Evolutionary conservation across 1,140 invertebrate genomes (phyloP).

Genomic region (Aphelenchoides avenae): DNA sequence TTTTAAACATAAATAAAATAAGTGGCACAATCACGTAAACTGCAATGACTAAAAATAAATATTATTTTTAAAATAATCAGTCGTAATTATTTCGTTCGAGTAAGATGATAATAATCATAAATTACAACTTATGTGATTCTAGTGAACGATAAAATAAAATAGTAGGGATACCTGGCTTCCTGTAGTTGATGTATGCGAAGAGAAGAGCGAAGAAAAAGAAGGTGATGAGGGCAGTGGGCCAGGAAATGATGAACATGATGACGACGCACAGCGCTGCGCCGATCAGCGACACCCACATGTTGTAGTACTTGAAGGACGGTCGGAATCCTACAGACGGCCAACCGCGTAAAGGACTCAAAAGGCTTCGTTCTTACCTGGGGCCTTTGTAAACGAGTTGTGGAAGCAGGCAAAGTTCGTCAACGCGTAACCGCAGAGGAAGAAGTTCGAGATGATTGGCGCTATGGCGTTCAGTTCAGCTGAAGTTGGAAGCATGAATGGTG

Average conservation of each 20-base stretch:
- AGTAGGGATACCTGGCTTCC: slow-evolving; percentile 77
- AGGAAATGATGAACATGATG: slow-evolving; percentile 90
- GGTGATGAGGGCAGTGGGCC: slow-evolving; percentile 79
- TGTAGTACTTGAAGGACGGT: slow-evolving; percentile 74
- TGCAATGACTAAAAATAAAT: too few relatives aligned
- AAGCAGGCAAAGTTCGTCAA: slow-evolving; percentile 90
- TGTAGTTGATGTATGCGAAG: slow-evolving; percentile 79
- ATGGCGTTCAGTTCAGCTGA: slow-evolving; percentile 83
- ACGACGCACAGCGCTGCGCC: slow-evolving; percentile 79
- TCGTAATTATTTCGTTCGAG: slow-evolving; percentile 28
- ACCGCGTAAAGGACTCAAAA: slow-evolving; percentile 13
- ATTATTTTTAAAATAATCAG: too few relatives aligned
- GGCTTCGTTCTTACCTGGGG: background rate
- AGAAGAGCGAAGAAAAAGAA: slow-evolving; percentile 78
- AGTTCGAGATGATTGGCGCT: slow-evolving; percentile 91
- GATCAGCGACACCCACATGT: slow-evolving; percentile 81
- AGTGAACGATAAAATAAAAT: slow-evolving; percentile 62
- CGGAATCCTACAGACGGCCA: too few relatives aligned
- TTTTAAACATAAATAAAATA: too few relatives aligned
- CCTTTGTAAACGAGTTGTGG: slow-evolving; percentile 68
- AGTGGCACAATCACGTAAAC: too few relatives aligned
- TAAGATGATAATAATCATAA: too few relatives aligned
- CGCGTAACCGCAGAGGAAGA: slow-evolving; percentile 90
- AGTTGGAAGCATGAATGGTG: too few relatives aligned
- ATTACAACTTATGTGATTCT: slow-evolving; percentile 1